Percentiles rank a stretch among this genome's conserved stretches.
Conservation (phyloP, 2,113 vertebrate genomes). For the Pantherophis guttatus region DNA sequence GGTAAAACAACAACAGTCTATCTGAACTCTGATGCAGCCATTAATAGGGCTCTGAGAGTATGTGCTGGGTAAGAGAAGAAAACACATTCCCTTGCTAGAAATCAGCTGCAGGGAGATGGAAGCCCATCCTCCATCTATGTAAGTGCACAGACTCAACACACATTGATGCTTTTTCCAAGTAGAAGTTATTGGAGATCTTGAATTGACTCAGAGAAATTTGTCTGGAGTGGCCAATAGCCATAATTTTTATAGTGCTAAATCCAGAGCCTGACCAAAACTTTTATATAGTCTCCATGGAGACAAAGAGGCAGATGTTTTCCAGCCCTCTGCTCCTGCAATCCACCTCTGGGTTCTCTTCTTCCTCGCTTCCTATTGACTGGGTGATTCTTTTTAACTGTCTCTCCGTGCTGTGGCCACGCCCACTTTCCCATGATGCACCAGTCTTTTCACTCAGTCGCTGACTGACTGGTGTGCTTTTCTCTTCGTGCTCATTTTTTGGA, state of each 20-base stretch:
- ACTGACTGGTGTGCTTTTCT: too few species aligned
- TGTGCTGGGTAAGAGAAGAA: background rate
- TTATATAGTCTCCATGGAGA: background rate
- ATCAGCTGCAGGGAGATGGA: background rate
- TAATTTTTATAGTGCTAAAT: background rate
- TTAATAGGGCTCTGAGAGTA: background rate
- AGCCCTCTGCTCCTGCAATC: too few species aligned
- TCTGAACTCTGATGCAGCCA: background rate
- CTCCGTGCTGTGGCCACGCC: too few species aligned
- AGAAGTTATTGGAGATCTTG: background rate
- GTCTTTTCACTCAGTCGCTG: too few species aligned
- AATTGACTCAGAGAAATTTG: background rate
- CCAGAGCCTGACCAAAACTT: background rate
- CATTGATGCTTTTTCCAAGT: background rate
- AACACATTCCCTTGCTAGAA: background rate
- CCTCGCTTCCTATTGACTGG: too few species aligned
- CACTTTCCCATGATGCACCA: too few species aligned
- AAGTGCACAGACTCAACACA: background rate
- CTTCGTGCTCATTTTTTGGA: too few species aligned
- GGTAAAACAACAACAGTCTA: background rate
- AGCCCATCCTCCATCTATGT: background rate
- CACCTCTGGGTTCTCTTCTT: too few species aligned
- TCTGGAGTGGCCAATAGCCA: background rate
- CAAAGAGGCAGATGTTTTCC: background rate
- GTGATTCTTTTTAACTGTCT: too few species aligned